A percentile compares a stretch with the other conserved stretches of the same genome.
Evolutionary conservation across 2,113 vertebrate genomes (phyloP).

Genomic region (Centropus unirufus): DNA sequence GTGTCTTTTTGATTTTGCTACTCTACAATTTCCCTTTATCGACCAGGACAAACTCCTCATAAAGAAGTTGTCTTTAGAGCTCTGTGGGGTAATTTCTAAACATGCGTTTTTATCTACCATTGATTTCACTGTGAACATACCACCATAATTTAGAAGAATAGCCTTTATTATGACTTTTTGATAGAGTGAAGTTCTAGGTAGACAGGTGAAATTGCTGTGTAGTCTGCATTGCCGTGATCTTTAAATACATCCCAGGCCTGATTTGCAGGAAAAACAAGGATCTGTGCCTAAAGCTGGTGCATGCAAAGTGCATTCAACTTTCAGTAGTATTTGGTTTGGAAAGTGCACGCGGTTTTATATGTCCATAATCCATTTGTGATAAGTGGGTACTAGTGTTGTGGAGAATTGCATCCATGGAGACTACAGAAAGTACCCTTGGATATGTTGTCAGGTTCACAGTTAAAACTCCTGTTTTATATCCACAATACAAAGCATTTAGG

Average conservation of each 20-base stretch:
- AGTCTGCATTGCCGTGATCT: neutral
- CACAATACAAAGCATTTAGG: neutral
- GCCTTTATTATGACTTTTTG: neutral
- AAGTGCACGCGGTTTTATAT: neutral
- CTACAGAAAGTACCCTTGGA: neutral
- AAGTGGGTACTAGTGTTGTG: neutral
- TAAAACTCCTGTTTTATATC: neutral
- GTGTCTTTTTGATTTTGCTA: neutral
- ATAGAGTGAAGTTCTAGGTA: neutral
- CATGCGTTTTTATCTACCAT: neutral
- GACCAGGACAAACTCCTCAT: neutral
- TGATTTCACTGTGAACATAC: neutral
- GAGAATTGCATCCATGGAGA: neutral
- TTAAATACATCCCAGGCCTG: neutral
- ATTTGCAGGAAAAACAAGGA: neutral
- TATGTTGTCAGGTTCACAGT: neutral
- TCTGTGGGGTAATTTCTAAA: neutral
- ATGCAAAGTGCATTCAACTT: neutral
- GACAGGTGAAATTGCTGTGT: neutral
- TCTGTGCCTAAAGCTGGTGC: neutral
- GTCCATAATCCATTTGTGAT: neutral
- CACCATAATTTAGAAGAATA: neutral
- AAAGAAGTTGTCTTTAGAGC: neutral
- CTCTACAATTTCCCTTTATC: neutral
- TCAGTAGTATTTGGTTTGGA: neutral